Conservation (phyloP, 2,888 invertebrate species). For the Pseudanteris insignis region DNA sequence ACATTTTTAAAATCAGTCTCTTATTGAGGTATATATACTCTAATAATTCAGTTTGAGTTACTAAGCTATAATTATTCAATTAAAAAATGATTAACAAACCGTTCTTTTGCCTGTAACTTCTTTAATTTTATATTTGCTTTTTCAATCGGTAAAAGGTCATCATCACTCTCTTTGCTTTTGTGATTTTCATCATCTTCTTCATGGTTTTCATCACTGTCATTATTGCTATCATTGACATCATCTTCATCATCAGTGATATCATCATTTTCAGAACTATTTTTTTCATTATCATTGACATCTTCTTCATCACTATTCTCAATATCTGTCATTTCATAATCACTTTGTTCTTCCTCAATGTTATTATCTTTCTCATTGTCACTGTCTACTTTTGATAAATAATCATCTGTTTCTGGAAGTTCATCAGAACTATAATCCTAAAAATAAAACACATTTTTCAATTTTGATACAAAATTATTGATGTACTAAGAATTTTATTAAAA, state of each 20-base stretch:
- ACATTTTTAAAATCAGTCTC: no score
- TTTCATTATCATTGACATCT: constrained; percentile 50
- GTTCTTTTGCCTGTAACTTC: constrained; percentile 76
- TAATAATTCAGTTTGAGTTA: no score
- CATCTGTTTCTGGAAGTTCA: constrained; percentile 35
- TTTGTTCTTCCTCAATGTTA: constrained; percentile 56
- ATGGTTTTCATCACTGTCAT: constrained; percentile 66
- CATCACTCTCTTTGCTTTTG: constrained; percentile 48
- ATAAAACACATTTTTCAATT: no score
- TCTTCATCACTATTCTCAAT: constrained; percentile 63
- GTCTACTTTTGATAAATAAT: constrained; percentile 19
- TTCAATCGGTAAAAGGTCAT: constrained; percentile 86
- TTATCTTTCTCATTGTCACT: constrained; percentile 2
- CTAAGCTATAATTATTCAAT: no score
- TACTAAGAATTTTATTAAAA: no score
- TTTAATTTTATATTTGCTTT: constrained; percentile 81
- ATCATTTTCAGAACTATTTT: constrained; percentile 12
- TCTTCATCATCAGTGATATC: constrained; percentile 58
- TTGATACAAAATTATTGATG: no score
- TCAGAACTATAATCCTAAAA: constrained; percentile 23
- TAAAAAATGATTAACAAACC: no score
- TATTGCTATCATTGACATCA: constrained; percentile 6
- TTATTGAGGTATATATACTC: no score
- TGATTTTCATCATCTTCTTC: constrained; percentile 8
- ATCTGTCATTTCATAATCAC: constrained; percentile 57